Conservation (phyloP, 1,140 invertebrate genomes). For the Asbolus verrucosus region DNA sequence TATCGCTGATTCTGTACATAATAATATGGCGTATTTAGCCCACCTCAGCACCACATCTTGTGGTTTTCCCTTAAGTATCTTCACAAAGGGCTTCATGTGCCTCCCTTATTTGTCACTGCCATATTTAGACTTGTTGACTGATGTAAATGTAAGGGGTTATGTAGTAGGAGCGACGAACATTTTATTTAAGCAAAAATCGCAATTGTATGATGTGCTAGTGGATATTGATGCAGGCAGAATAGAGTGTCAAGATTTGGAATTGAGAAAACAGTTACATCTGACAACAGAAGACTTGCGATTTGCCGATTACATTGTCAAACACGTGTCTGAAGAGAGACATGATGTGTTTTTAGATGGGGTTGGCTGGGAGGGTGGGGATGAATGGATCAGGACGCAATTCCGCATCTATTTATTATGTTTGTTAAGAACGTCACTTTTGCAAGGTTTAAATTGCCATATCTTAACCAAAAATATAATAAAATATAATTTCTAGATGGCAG, state of each 20-base stretch:
- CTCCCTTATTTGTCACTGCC: constrained; percentile 96
- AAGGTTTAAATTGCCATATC: constrained; percentile 68
- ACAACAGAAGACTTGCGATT: constrained; percentile 97
- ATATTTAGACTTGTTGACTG: constrained; percentile 92
- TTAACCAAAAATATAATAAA: neutral
- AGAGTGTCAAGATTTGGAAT: constrained; percentile 87
- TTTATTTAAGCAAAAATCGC: constrained; percentile 94
- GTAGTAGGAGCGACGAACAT: constrained; percentile 97
- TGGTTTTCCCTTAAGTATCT: constrained; percentile 90
- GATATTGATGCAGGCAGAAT: constrained; percentile 91
- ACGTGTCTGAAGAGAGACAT: constrained; percentile 83
- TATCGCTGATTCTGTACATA: constrained; percentile 69
- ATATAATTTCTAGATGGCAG: constrained; percentile 72
- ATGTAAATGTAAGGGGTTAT: constrained; percentile 91
- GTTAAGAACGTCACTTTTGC: constrained; percentile 82
- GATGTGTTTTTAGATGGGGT: constrained; percentile 84
- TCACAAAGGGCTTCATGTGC: constrained; percentile 93
- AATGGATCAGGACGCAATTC: constrained; percentile 97
- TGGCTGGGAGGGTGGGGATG: constrained; percentile 91
- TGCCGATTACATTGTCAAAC: constrained; percentile 91
- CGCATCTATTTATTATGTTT: constrained; percentile 91
- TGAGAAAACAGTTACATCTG: constrained; percentile 85
- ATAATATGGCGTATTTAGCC: constrained; percentile 68
- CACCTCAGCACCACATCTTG: constrained; percentile 79
- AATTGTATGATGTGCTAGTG: constrained; percentile 92